Percentiles rank a stretch among this genome's conserved stretches.
Evolutionary conservation across 2,797 vertebrate genomes (phyloP).

Genomic region (Pipistrellus pipistrellus): DNA sequence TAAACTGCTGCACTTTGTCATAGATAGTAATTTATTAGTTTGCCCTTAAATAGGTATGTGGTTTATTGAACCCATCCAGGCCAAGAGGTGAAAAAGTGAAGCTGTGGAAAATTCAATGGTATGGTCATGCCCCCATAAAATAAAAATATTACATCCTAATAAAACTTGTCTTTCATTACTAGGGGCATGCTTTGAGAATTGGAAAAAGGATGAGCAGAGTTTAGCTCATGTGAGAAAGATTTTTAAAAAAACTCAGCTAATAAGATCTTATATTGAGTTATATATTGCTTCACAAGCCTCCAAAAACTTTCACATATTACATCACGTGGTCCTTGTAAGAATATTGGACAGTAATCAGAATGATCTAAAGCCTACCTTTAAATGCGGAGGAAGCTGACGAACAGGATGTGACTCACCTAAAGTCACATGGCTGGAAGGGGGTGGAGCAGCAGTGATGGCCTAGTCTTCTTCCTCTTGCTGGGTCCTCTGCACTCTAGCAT

Average conservation of each 20-base stretch:
- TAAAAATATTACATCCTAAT: background rate
- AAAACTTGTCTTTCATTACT: slow-evolving; percentile 29
- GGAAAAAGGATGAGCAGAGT: background rate
- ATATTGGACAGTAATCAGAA: background rate
- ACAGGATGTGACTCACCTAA: background rate
- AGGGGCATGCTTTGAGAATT: background rate
- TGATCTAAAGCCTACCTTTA: slow-evolving; percentile 24
- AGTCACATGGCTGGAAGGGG: background rate
- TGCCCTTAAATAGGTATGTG: background rate
- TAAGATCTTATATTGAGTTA: background rate
- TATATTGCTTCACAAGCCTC: background rate
- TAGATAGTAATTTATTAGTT: slow-evolving; percentile 11
- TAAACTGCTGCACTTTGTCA: background rate
- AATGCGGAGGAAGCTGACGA: background rate
- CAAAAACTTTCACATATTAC: background rate
- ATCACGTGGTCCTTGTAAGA: background rate
- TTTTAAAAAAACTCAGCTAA: background rate
- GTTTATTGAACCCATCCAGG: slow-evolving; percentile 31
- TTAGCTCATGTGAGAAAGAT: background rate
- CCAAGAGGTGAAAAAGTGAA: slow-evolving; percentile 31
- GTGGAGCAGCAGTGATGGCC: background rate
- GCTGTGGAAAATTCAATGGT: background rate
- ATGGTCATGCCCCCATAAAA: background rate
- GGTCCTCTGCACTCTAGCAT: background rate
- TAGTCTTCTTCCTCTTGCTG: background rate